Evolutionary conservation across 2,888 invertebrate genomes (phyloP).

Genomic region (Temnothorax rugatulus): DNA sequence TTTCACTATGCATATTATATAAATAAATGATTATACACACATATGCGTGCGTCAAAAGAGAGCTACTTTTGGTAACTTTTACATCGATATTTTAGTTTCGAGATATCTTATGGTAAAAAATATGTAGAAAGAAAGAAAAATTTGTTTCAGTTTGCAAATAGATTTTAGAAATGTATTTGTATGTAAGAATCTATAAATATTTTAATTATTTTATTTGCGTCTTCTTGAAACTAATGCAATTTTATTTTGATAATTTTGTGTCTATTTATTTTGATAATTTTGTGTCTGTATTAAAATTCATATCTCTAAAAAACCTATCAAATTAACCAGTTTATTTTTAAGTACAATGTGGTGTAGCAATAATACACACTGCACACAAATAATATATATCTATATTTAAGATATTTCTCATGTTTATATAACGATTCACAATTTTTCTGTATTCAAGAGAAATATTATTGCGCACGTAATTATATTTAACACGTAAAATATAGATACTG

Average conservation of each 20-base stretch:
- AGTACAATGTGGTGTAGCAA: neutral
- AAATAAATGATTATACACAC: neutral
- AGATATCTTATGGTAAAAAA: neutral
- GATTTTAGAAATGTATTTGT: neutral
- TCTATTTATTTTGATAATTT: too few relatives aligned
- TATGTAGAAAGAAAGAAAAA: neutral
- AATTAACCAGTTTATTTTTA: conserved; percentile 9
- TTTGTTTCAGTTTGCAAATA: neutral
- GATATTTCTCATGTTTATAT: neutral
- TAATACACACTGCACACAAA: neutral
- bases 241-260: neutral
- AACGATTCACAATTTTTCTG: neutral
- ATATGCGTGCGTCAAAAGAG: too few relatives aligned
- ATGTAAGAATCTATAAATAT: neutral
- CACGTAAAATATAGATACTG: neutral
- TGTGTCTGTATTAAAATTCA: neutral
- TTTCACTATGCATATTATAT: neutral
- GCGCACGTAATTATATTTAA: neutral
- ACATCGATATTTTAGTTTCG: neutral
- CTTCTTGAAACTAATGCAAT: neutral
- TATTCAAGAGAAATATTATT: conserved; percentile 15
- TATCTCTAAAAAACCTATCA: neutral
- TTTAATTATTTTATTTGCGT: neutral
- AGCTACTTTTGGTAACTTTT: neutral
- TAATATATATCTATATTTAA: neutral